Evolutionary conservation across 2,888 invertebrate species (phyloP).

Genomic region (Cheilosia scutellata): DNA sequence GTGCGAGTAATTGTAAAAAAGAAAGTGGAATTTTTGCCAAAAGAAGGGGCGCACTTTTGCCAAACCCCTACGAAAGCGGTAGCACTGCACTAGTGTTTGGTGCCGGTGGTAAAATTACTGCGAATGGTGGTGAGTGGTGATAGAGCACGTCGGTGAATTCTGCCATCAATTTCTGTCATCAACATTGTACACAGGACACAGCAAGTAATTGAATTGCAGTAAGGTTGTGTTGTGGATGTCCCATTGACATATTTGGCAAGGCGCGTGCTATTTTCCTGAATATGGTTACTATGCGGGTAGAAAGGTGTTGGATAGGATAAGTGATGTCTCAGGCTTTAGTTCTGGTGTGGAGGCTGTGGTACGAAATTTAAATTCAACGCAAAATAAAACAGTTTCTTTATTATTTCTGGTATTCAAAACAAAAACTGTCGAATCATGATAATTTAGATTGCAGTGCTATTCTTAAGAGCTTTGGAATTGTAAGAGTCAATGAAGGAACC

Average conservation of each 20-base stretch:
- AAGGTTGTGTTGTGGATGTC: slow-evolving; percentile 20
- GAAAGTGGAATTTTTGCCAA: slow-evolving; percentile 55
- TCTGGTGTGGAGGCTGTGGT: too few species aligned
- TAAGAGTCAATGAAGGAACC: too few species aligned
- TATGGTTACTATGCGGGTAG: slow-evolving; percentile 41
- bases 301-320: slow-evolving; percentile 13
- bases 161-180: slow-evolving; percentile 54
- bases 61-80: slow-evolving; percentile 23
- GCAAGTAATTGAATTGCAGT: slow-evolving; percentile 49
- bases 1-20: slow-evolving; percentile 31
- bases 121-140: slow-evolving; percentile 14
- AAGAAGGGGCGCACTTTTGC: slow-evolving; percentile 21
- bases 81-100: slow-evolving; percentile 3
- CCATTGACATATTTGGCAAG: slow-evolving; percentile 33
- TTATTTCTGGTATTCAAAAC: too few species aligned
- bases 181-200: slow-evolving; percentile 25
- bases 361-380: too few species aligned
- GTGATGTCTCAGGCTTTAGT: too few species aligned
- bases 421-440: too few species aligned
- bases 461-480: too few species aligned
- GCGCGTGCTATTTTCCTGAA: slow-evolving; percentile 36
- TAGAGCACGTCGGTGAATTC: slow-evolving; percentile 2
- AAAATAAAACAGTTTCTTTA: too few species aligned
- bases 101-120: not conserved
- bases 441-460: too few species aligned